Base-by-base conservation (phyloP, 2,888 invertebrate genomes). In the Trissoscelio sp. region DNA sequence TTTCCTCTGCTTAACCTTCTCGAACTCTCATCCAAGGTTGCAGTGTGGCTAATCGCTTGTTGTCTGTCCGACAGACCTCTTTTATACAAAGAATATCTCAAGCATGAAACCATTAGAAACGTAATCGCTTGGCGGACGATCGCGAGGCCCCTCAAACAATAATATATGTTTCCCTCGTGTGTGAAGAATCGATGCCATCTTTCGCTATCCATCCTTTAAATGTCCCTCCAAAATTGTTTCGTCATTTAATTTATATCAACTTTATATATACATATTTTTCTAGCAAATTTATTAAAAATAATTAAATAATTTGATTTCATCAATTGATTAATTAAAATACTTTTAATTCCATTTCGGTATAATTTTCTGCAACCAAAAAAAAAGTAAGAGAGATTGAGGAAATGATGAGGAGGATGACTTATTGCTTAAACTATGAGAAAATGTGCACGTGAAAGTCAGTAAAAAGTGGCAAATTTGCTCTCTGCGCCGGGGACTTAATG, bases 71-170 rank as follows among this genome's bases (percentile, higher is more conserved):
- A 80, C 75, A 75, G 70, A 75, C 74, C 74, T 70, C 74, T 74
- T 74, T 80, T 70, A 62, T 70, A 80, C 74, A 69, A 74, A 74
- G 74, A 80, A 80, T 80, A 74, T 62, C 80, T 80, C 80, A 80
- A 80, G 74, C 74, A 80, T 80, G 80, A 80, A 80, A 80, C 74
- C 74, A 80, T 80, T 80, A 80, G 79, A 80, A 74, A 74, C 74
- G 62, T 80, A 80, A 80, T 74, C 69, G 73, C 22, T 64, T 53
- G 57, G 28, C 46, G 46, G 20, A 46, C 28, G 28, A 72, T 53
- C 74, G 51, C 53, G 34, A n/a, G 48, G 22, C 72, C 66, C 53
- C 31, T 70, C 57, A 66, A 79, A 79, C 72, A 72, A 70, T 70
- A n/a, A n/a, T n/a, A 66, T 66, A 51, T 51, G 18, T 46, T 22